Evolutionary conservation across 2,797 vertebrate species (phyloP), one percentile per base, ranked within the genome.

Genomic region (Xenentodon cancila): DNA sequence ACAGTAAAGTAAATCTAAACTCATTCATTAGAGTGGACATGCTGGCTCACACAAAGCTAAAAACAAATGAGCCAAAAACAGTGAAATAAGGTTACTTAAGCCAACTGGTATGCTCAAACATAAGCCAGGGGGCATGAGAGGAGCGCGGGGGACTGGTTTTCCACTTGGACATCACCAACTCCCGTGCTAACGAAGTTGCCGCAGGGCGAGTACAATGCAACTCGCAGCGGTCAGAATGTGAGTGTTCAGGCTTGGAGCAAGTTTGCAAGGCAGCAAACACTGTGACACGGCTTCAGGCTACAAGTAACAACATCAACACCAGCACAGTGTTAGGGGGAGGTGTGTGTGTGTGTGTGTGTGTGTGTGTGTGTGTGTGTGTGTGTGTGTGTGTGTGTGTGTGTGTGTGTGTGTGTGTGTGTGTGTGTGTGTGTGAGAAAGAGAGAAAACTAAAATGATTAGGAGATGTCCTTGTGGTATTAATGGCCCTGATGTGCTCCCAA

Each of bases 151-250:
- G 44, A 47, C 58, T 42, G 57, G 62, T 71, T 78, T 80, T 71
- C 65, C 30, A 54, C 79, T 69, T 56, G 59, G 63, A 70, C 77
- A 80, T 73, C 73, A 53, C 57, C 52, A 42, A 58, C 57, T 74
- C 64, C 27, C 37, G 32, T 9, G 40, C 59, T 83, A 86, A 88
- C 68, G 64, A 78, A 85, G 84, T 84, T 77, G 68, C 84, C 72
- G 68, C 48, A 37, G 76, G 79, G 80, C 77, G 71, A 75, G 71
- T 22, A 54, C 61, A 75, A 53, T 53, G 64, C 62, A 71, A 68
- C 73, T 57, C 57, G 56, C 67, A 62, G 64, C 68, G 71, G 73
- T 71, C 75, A 70, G 51, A 48, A 82, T 55, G 56, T 40, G 9
- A 71, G 53, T 25, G 9, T 62, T 25, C 25, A 57, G 71, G 78